phyloP scores from a whole-genome alignment of 1,140 invertebrate genomes.

The Diprion similis region DNA sequence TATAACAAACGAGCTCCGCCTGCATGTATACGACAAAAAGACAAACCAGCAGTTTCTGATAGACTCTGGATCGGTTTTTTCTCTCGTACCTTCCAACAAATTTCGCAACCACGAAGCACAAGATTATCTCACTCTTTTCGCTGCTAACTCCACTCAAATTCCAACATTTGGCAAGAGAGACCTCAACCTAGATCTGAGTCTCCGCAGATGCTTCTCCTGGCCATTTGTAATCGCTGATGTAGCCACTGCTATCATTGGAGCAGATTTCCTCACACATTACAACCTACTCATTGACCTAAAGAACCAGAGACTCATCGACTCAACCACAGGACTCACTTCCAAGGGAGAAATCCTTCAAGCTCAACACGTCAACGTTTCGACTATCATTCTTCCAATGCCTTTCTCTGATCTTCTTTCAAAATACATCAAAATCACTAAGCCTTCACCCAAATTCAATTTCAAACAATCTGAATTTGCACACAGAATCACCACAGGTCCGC shows the following conservation, averaged over 20 bases:
- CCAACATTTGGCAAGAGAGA: constrained; percentile 19
- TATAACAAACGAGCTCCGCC: no score
- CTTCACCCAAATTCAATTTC: neutral
- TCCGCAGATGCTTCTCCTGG: constrained; percentile 23
- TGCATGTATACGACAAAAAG: no score
- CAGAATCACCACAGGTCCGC: constrained; percentile 34
- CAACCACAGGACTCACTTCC: constrained; percentile 12
- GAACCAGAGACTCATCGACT: constrained; percentile 18
- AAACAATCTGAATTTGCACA: constrained; percentile 22
- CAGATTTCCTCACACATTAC: constrained; percentile 21
- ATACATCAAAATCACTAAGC: constrained; percentile 38
- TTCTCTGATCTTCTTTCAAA: constrained; percentile 31
- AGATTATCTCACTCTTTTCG: constrained; percentile 15
- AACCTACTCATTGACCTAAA: constrained; percentile 24
- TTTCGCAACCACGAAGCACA: constrained; percentile 9
- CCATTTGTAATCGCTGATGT: constrained; percentile 27
- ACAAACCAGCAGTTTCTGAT: constrained; percentile 20
- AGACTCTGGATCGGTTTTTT: constrained; percentile 24
- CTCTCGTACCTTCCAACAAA: constrained; percentile 24
- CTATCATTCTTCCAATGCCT: neutral
- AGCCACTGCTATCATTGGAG: constrained; percentile 21
- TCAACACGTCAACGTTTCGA: constrained; percentile 10
- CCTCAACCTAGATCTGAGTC: constrained; percentile 16
- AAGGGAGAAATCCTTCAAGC: constrained; percentile 15
- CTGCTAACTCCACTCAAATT: constrained; percentile 27